Evolutionary conservation across 1,140 invertebrate species (phyloP).

Genomic region (Listronotus bonariensis): DNA sequence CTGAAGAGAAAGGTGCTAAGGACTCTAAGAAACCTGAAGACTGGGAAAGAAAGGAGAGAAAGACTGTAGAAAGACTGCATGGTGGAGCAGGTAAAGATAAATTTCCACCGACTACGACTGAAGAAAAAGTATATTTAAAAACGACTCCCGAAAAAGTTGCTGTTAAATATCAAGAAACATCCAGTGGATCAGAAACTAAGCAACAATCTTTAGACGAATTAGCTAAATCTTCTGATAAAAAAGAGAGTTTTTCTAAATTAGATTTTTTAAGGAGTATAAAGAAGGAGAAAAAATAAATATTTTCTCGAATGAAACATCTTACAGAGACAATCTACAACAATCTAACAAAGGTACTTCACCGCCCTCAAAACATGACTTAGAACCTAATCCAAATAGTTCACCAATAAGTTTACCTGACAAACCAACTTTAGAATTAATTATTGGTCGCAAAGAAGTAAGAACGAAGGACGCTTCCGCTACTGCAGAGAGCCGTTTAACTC

Average conservation of each 20-base stretch:
- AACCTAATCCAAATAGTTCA: slow-evolving; percentile 34
- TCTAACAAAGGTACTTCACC: slow-evolving; percentile 56
- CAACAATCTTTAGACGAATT: background rate
- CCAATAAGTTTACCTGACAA: slow-evolving; percentile 10
- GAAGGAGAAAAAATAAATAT: background rate
- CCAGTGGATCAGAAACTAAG: slow-evolving; percentile 8
- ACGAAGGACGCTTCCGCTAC: slow-evolving; percentile 59
- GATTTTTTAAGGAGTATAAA: background rate
- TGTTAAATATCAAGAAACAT: slow-evolving; percentile 34
- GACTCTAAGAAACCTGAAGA: slow-evolving; percentile 58
- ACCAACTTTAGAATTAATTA: slow-evolving; percentile 58
- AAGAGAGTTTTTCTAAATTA: background rate
- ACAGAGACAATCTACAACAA: slow-evolving; percentile 24
- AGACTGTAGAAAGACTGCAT: slow-evolving; percentile 54
- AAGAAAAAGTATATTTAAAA: slow-evolving; percentile 43
- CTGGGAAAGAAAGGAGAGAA: slow-evolving; percentile 54
- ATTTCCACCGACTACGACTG: slow-evolving; percentile 28
- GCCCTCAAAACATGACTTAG: slow-evolving; percentile 29
- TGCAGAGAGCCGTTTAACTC: slow-evolving; percentile 58
- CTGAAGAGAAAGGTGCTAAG: slow-evolving; percentile 58
- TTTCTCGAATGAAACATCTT: background rate
- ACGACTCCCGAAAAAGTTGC: slow-evolving; percentile 40
- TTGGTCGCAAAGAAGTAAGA: slow-evolving; percentile 59
- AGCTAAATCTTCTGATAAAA: slow-evolving; percentile 19
- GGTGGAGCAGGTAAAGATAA: slow-evolving; percentile 57